phyloP scores from a whole-genome alignment of 2,888 invertebrate genomes.

The Pammene aurita region DNA sequence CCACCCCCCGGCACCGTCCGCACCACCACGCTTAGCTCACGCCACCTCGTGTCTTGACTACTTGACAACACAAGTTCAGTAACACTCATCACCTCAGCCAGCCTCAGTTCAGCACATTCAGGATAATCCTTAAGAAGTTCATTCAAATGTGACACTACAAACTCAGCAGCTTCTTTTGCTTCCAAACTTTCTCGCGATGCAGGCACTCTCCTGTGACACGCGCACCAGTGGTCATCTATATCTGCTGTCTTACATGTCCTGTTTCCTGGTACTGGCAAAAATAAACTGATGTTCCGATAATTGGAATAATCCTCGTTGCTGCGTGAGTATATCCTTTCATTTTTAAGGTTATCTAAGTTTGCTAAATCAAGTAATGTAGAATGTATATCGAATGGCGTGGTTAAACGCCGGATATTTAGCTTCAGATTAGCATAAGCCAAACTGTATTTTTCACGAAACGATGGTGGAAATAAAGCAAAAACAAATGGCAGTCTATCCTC shows the following conservation, averaged over 20 bases:
- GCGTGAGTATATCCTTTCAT: slow-evolving; percentile 48
- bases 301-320: slow-evolving; percentile 54
- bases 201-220: slow-evolving; percentile 86
- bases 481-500: slow-evolving; percentile 94
- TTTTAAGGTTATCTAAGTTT: slow-evolving; percentile 61
- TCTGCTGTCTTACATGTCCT: slow-evolving; percentile 89
- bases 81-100: slow-evolving; percentile 16
- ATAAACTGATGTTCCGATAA: slow-evolving; percentile 87
- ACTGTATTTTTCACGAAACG: slow-evolving; percentile 85
- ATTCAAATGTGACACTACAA: slow-evolving; percentile 86
- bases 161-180: slow-evolving; percentile 82
- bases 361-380: slow-evolving; percentile 88
- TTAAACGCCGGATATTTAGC: slow-evolving; percentile 85
- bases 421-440: slow-evolving; percentile 84
- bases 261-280: slow-evolving; percentile 85
- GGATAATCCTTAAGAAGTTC: slow-evolving; percentile 80
- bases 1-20: slow-evolving; percentile 56
- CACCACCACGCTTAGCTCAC: slow-evolving; percentile 17
- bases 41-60: not conserved
- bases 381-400: slow-evolving; percentile 89
- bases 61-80: slow-evolving; percentile 13
- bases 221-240: slow-evolving; percentile 92
- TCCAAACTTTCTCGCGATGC: slow-evolving; percentile 75
- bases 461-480: slow-evolving; percentile 86
- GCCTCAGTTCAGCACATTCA: slow-evolving; percentile 84